phyloP scores from a whole-genome alignment of 2,797 vertebrate genomes.

The Hafferia zeledoni region DNA sequence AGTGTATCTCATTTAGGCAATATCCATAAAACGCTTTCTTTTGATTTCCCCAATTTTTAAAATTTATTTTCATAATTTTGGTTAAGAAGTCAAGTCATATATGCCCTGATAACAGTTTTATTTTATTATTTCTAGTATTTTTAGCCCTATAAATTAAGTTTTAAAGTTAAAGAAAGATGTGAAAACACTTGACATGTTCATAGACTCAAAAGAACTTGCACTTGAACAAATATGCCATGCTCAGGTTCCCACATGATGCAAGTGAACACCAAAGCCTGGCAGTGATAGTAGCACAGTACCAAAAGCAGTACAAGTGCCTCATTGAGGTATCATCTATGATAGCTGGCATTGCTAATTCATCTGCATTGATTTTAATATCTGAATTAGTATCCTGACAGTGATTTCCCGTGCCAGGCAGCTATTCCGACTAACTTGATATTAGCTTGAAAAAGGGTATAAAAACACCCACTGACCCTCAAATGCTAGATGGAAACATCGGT shows the following conservation, averaged over 20 bases:
- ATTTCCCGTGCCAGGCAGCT: background rate
- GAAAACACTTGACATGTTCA: background rate
- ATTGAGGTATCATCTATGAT: rapidly evolving
- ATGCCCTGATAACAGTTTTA: background rate
- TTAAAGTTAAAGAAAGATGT: background rate
- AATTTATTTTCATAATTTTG: background rate
- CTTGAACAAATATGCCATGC: background rate
- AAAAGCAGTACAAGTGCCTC: background rate
- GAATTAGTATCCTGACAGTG: background rate
- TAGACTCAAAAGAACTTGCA: background rate
- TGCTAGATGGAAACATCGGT: background rate
- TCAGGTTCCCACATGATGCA: rapidly evolving
- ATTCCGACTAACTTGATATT: background rate
- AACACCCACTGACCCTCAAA: rapidly evolving
- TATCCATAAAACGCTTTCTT: background rate
- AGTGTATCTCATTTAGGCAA: background rate
- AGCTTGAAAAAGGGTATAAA: background rate
- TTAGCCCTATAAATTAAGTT: background rate
- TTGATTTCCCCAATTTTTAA: background rate
- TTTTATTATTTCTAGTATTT: background rate
- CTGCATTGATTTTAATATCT: background rate
- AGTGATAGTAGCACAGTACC: background rate
- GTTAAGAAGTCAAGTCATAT: background rate
- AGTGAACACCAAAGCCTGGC: rapidly evolving
- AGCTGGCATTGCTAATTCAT: background rate